Evolutionary conservation across 2,797 vertebrate genomes (phyloP).

Genomic region (Kryptolebias ocellatus): DNA sequence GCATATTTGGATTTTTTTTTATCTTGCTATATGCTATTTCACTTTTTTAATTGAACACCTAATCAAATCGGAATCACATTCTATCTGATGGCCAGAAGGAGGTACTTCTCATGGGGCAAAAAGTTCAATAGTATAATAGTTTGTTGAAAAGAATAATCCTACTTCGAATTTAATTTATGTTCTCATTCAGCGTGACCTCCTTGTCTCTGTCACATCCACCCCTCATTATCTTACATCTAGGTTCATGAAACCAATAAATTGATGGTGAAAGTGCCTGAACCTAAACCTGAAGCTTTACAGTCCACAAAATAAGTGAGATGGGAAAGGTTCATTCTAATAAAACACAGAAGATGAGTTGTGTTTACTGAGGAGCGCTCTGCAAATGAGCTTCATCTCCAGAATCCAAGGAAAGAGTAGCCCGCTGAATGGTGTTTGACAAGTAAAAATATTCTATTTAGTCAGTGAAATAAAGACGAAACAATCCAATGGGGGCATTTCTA

Average conservation of each 20-base stretch:
- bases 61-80: neutral
- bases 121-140: neutral
- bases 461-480: no score
- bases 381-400: no score
- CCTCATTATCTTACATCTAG: neutral
- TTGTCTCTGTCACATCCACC: neutral
- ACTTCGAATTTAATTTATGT: no score
- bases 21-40: no score
- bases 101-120: neutral
- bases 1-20: no score
- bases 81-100: slow-evolving; percentile 1
- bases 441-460: no score
- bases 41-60: no score
- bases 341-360: neutral
- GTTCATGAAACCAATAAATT: neutral
- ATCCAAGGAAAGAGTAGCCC: no score
- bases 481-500: neutral
- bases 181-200: no score
- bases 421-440: no score
- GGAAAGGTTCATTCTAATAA: neutral
- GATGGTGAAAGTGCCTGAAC: neutral
- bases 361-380: no score
- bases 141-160: no score
- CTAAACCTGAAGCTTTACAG: neutral
- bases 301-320: neutral